Conservation (phyloP, 2,888 invertebrate genomes). For the Tinea semifulvella region DNA sequence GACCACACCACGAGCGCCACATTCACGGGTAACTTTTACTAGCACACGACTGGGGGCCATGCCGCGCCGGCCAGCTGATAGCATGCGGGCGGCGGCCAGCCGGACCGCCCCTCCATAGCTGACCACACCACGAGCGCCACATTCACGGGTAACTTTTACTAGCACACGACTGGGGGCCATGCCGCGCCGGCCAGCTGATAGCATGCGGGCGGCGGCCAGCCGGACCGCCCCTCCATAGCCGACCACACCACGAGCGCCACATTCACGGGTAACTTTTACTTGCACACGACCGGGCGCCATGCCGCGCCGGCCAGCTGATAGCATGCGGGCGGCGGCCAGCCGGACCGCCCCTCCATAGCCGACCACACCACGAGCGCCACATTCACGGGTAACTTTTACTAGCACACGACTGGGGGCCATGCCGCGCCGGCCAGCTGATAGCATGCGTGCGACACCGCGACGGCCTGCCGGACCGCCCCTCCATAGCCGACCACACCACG, state of each 20-base stretch:
- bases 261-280: conserved; percentile 64
- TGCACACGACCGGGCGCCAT: conserved; percentile 49
- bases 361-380: conserved; percentile 56
- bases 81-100: conserved; percentile 63
- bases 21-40: conserved; percentile 50
- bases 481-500: conserved; percentile 59
- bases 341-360: conserved; percentile 62
- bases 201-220: conserved; percentile 63
- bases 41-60: too few relatives aligned
- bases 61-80: conserved; percentile 60
- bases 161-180: too few relatives aligned
- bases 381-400: conserved; percentile 50
- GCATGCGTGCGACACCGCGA: conserved; percentile 63
- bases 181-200: conserved; percentile 60
- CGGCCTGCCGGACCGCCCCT: conserved; percentile 62
- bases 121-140: conserved; percentile 56
- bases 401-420: too few relatives aligned
- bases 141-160: conserved; percentile 50
- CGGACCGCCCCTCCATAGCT: conserved; percentile 62
- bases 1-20: conserved; percentile 56
- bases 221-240: conserved; percentile 62
- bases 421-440: conserved; percentile 60
- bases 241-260: conserved; percentile 55
- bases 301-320: conserved; percentile 60
- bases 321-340: conserved; percentile 63